Conservation (phyloP, 1,140 invertebrate genomes). For the Orussus abietinus region DNA sequence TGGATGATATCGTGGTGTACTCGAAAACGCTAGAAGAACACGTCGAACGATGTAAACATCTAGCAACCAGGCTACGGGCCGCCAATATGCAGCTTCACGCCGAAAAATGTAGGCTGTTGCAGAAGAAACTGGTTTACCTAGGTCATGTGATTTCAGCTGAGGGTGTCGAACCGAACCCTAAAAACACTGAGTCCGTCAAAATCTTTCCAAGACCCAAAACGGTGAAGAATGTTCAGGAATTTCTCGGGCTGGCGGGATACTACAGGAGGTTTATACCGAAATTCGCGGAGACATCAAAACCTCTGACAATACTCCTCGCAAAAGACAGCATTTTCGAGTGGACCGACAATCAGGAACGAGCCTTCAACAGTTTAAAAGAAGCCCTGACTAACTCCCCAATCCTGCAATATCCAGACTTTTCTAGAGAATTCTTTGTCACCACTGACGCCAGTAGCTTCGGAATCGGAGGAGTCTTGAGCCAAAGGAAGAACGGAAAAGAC, state of each 20-base stretch:
- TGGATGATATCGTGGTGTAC: constrained; percentile 47
- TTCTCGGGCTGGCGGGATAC: constrained; percentile 33
- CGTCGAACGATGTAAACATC: constrained; percentile 15
- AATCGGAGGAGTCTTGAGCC: constrained; percentile 24
- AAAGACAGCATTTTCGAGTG: constrained; percentile 34
- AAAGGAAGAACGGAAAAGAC: too few species aligned
- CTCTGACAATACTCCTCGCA: constrained; percentile 37
- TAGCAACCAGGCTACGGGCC: constrained; percentile 24
- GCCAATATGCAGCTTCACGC: constrained; percentile 30
- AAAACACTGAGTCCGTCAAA: constrained; percentile 26
- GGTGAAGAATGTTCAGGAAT: constrained; percentile 26
- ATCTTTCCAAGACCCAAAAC: constrained; percentile 28
- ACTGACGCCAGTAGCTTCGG: constrained; percentile 24
- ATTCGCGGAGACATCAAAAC: constrained; percentile 35
- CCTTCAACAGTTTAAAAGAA: constrained; percentile 22
- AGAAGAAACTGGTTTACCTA: constrained; percentile 26
- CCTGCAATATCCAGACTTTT: constrained; percentile 32
- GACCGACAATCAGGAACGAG: constrained; percentile 17
- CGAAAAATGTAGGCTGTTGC: constrained; percentile 31
- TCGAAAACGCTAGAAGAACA: constrained; percentile 31
- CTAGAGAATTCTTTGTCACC: constrained; percentile 26
- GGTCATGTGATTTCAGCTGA: constrained; percentile 28
- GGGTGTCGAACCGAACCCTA: constrained; percentile 30
- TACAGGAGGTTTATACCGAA: constrained; percentile 42
- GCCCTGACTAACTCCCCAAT: constrained; percentile 11